phyloP scores from a whole-genome alignment of 2,888 invertebrate genomes.

The Oxyteleia sp. region DNA sequence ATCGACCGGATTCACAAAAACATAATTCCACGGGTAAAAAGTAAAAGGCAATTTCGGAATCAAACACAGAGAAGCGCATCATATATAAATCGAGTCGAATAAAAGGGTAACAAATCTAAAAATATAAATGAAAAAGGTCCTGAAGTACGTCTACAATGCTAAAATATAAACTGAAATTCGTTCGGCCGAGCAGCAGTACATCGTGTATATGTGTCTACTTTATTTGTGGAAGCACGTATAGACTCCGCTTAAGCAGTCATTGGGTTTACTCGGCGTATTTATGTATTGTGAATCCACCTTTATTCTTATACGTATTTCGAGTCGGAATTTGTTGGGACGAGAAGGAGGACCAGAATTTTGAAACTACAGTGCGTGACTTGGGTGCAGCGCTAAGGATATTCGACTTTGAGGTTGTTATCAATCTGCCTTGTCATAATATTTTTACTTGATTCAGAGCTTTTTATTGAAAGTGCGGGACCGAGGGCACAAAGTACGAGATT shows the following conservation, averaged over 20 bases:
- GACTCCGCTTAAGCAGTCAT: slow-evolving; percentile 25
- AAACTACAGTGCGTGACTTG: slow-evolving; percentile 54
- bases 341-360: slow-evolving; percentile 27
- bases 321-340: slow-evolving; percentile 8
- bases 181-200: too few species aligned
- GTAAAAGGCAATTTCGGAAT: too few species aligned
- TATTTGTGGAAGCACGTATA: slow-evolving; percentile 27
- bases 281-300: slow-evolving; percentile 36
- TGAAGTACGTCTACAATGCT: too few species aligned
- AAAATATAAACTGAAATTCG: too few species aligned
- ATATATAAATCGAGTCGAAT: slow-evolving; percentile 17
- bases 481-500: slow-evolving; percentile 7
- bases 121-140: too few species aligned
- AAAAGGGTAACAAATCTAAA: slow-evolving; percentile 9
- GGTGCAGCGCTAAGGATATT: slow-evolving; percentile 48
- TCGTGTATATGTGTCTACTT: slow-evolving; percentile 19
- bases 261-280: slow-evolving; percentile 17
- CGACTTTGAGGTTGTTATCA: slow-evolving; percentile 37
- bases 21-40: not conserved
- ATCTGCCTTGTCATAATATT: slow-evolving; percentile 27
- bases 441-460: slow-evolving; percentile 26
- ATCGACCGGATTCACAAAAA: not conserved
- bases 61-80: not conserved
- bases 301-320: slow-evolving; percentile 38
- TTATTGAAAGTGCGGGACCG: slow-evolving; percentile 7